Percentiles rank a stretch among this genome's conserved stretches.
phyloP scores from a whole-genome alignment of 64 coral and sea anemone genomes.

The Acropora yongei region DNA sequence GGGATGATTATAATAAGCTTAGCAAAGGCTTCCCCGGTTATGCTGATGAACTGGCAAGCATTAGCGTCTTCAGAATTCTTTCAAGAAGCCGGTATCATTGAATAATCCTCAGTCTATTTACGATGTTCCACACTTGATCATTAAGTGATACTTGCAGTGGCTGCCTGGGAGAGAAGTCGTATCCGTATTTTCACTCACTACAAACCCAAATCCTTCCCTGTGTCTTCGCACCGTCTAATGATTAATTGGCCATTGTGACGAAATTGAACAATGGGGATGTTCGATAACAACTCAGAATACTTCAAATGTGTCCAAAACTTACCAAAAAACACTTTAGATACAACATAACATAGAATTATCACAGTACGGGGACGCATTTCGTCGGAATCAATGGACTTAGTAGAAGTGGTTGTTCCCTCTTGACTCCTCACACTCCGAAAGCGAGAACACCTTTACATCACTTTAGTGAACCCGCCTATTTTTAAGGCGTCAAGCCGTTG shows the following conservation, averaged over 20 bases:
- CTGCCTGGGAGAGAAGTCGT: no score
- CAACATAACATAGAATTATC: conserved; percentile 1
- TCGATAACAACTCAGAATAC: not conserved
- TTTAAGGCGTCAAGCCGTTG: conserved; percentile 39
- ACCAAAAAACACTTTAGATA: not conserved
- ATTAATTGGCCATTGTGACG: conserved; percentile 31
- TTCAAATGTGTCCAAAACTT: conserved; percentile 18
- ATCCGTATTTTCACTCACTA: conserved; percentile 4
- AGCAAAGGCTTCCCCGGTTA: not conserved
- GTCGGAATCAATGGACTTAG: not conserved
- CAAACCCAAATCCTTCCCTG: conserved; percentile 13
- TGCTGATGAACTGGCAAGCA: not conserved
- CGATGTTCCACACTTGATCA: no score
- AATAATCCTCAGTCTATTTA: no score
- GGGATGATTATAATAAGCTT: conserved; percentile 32
- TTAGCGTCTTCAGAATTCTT: not conserved
- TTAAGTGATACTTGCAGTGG: no score
- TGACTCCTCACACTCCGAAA: conserved; percentile 23
- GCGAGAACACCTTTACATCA: conserved; percentile 26
- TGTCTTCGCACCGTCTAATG: conserved; percentile 28
- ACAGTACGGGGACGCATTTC: not conserved
- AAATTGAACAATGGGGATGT: not conserved
- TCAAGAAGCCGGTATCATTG: not conserved
- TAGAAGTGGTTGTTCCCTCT: conserved; percentile 28
- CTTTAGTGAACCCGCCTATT: conserved; percentile 23